These are phyloP conservation scores for Nesoenas mayeri DNA, from an alignment of 2,113 vertebrate genomes.

Conservation along the genomic window DNA sequence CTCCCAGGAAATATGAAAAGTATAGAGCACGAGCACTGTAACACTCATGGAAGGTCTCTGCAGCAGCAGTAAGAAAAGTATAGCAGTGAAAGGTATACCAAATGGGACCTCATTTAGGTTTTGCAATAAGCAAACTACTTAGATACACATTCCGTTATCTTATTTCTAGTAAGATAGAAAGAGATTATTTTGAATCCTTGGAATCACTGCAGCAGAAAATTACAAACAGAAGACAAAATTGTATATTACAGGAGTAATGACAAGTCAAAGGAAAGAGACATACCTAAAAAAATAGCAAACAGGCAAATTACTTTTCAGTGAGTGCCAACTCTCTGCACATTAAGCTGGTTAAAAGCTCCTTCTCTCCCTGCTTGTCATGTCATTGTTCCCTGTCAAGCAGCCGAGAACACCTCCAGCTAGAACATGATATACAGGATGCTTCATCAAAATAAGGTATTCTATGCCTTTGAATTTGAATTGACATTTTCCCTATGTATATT, in stretches of 20 bases:
- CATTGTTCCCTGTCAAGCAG: constrained; percentile 44
- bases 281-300: not conserved
- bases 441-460: constrained; percentile 47
- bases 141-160: constrained; percentile 3
- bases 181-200: constrained; percentile 56
- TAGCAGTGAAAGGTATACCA: not conserved
- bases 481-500: constrained; percentile 17
- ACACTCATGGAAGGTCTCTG: not conserved
- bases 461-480: constrained; percentile 49
- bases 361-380: constrained; percentile 26
- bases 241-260: constrained; percentile 56
- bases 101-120: constrained; percentile 8
- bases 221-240: constrained; percentile 64
- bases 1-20: not conserved
- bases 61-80: not conserved
- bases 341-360: constrained; percentile 31
- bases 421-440: constrained; percentile 42
- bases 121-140: constrained; percentile 52
- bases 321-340: not conserved
- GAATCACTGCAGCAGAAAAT: constrained; percentile 68
- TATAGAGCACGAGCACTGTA: not conserved
- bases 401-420: constrained; percentile 53
- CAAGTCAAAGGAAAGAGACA: constrained; percentile 53
- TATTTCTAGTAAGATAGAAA: constrained; percentile 35
- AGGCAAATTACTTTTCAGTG: constrained; percentile 48